A percentile compares a stretch with the other conserved stretches of the same genome.
phyloP scores from a whole-genome alignment of 64 coral and sea anemone species.

The Dendrophyllia cribrosa region DNA sequence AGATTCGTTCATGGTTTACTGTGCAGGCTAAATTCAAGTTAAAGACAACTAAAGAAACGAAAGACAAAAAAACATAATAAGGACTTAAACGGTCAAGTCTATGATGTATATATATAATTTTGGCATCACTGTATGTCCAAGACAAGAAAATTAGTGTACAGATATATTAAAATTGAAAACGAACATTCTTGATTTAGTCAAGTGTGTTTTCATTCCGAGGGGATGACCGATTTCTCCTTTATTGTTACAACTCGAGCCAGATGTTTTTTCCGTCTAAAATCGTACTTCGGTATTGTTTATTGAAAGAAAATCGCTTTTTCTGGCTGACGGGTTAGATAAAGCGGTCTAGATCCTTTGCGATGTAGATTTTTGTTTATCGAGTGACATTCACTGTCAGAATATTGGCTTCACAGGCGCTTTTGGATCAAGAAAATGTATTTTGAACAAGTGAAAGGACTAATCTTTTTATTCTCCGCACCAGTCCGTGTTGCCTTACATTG shows the following conservation, averaged over 20 bases:
- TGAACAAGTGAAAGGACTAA: not conserved
- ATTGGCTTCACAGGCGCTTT: constrained; percentile 8
- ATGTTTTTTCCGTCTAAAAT: constrained; percentile 53
- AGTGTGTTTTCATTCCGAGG: constrained; percentile 25
- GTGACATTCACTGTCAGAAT: constrained; percentile 12
- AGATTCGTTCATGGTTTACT: constrained; percentile 40
- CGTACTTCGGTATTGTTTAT: constrained; percentile 14
- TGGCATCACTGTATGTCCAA: constrained; percentile 34
- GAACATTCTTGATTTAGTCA: constrained; percentile 53
- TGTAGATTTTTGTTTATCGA: constrained; percentile 9
- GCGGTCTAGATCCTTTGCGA: not conserved
- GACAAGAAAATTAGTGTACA: constrained; percentile 73
- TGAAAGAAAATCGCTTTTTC: constrained; percentile 51
- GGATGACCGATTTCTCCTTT: not conserved
- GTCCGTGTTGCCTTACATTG: not conserved
- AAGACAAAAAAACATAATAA: constrained; percentile 38
- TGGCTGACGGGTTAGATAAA: constrained; percentile 30
- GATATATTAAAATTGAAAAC: constrained; percentile 82
- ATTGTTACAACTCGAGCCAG: constrained; percentile 71
- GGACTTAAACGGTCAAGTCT: constrained; percentile 53
- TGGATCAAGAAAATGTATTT: not conserved
- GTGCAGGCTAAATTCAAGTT: constrained; percentile 33
- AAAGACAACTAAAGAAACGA: constrained; percentile 11
- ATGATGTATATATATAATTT: constrained; percentile 70
- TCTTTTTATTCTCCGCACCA: not conserved